These are phyloP conservation scores for Nephrotoma guestfalica DNA, from an alignment of 2,888 invertebrate genomes.

Conservation along the genomic window DNA sequence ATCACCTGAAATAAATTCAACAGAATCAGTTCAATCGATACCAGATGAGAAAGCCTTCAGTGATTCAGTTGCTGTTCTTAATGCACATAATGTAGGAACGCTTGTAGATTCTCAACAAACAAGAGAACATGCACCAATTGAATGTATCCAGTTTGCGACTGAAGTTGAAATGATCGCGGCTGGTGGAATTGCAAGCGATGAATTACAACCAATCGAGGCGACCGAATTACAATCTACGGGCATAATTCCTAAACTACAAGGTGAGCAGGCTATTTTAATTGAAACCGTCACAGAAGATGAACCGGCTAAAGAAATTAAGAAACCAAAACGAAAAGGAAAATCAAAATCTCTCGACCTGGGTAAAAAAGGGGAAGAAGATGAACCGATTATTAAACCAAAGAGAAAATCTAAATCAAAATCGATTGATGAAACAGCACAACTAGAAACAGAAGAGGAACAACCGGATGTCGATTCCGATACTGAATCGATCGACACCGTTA, in stretches of 20 bases:
- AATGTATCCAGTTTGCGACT: background rate
- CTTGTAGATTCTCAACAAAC: background rate
- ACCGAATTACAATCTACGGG: background rate
- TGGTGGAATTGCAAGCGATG: background rate
- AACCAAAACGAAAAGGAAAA: background rate
- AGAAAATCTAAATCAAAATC: constrained; percentile 11
- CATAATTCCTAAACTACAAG: background rate
- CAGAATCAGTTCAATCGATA: background rate
- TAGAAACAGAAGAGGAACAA: constrained; percentile 14
- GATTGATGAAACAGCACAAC: constrained; percentile 10
- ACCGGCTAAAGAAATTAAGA: background rate
- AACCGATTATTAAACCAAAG: constrained; percentile 12
- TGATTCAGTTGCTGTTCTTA: background rate
- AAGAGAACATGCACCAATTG: background rate
- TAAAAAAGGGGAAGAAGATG: background rate
- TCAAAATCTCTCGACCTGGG: background rate
- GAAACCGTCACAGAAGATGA: background rate
- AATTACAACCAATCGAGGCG: background rate
- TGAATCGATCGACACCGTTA: background rate
- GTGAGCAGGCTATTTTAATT: background rate
- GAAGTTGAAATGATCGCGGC: background rate
- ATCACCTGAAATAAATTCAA: background rate
- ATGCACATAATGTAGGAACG: background rate
- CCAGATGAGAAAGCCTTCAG: background rate
- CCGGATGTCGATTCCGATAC: background rate